Evolutionary conservation across 2,797 vertebrate genomes (phyloP), one percentile per base, ranked within the genome.

Genomic region (Galago senegalensis): DNA sequence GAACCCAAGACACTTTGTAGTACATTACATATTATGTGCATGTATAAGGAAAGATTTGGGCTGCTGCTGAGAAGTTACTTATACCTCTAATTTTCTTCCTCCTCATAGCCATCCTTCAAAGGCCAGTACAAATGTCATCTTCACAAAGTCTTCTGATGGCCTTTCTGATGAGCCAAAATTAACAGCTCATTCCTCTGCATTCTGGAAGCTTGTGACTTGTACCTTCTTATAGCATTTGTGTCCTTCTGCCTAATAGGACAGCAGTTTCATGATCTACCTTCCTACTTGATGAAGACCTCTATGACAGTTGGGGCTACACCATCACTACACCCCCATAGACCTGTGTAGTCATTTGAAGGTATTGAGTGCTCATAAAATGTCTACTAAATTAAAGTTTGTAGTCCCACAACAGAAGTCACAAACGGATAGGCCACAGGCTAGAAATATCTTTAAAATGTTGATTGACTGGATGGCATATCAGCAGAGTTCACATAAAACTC

Each of bases 41-140:
- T 53, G 53, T 85, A 25, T 73, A 91, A 87, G 85, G 56, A n/a
- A 93, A 94, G 46, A 29, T 75, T 82, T 56, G 7, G 75, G 60
- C 25, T 49, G 37, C 70, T 6, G 1, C 23, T 76, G 56, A 82
- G 37, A 93, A 79, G 23, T 87, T 73, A 84, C 87, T 89, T 85
- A 77, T 90, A 92, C 65, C 60, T 77, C 14, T 12, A 3, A 37
- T 69, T 89, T 49, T 31, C n/a, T 37, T 46, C n/a, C 16, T 90
- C 27, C 4, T n/a, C 43, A 43, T 0, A 60, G 85, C 89, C 95
- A 93, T 69, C 76, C 21, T 82, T 82, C 73, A 89, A 93, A 95
- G n/a, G 18, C 29, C 58, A 85, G 56, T 58, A 43, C 40, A 92
- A 92, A 90, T 29, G 58, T 60, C 40, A 76, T 31, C 56, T 89